Base-by-base conservation (phyloP, 2,888 invertebrate species). In the Hecatera dysodea region DNA sequence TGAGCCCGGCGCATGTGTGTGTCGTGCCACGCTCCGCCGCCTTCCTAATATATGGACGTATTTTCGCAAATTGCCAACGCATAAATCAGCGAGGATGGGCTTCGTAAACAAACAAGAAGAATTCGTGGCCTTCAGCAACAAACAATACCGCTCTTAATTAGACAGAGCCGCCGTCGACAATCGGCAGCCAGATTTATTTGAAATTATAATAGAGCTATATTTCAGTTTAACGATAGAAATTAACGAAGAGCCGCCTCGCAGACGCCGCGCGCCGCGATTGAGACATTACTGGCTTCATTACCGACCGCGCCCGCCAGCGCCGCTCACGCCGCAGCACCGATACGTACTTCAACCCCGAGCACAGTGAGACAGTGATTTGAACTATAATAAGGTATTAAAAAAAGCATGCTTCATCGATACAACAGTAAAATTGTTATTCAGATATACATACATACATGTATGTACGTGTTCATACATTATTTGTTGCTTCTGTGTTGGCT, bases 141-240 rank as follows among this genome's bases (percentile, higher is more conserved):
- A 74, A 67, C 52, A 64, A 78, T 64, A 15, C 5, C 19, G 33
- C n/a, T 52, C 36, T 57, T 78, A 50, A 78, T 67, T 53, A 62
- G 59, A 65, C 64, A 64, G 55, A 60, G 39, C 22, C 52, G 42
- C 15, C 33, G 42, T 24, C 48, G 72, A 17, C 64, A 44, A 24
- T 27, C 36, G 24, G 69, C 70, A 22, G 44, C 46, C 76, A 69
- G 82, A 80, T 78, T 83, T 78, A 78, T 78, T 78, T 79, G 75
- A 82, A 77, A 82, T 71, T 61, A 61, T 53, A 82, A 86, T 80
- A 76, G 77, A 80, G 72, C 76, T 61, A 82, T 84, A 86, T 83
- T 80, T 85, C 79, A 83, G 74, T 63, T 82, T 84, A 81, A 84
- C 72, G 80, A 68, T 57, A 71, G 53, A 77, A 80, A 79, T 86